Evolutionary conservation across 2,888 invertebrate genomes (phyloP), one percentile per base, ranked within the genome.

Genomic region (Panzeria rudis): DNA sequence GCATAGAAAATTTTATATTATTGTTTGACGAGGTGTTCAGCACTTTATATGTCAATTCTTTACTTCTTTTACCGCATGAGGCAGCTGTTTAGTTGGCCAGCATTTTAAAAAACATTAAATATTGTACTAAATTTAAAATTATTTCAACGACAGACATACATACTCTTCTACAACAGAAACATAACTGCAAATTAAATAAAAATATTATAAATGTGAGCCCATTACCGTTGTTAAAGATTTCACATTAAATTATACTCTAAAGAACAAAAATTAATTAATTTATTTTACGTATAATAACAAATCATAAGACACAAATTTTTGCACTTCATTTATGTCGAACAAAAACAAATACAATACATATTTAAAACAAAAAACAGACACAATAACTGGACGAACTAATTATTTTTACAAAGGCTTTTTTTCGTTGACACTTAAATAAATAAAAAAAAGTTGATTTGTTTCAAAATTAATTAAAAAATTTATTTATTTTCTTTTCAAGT

Each of bases 161-260:
- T 13, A 47, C 13, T 64, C 35, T 56, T 35, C 32, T 69, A 66
- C 73, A 73, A 78, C 59, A 47, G 17, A 44, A 13, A 73, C 32
- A 64, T 29, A 50, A 35, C 5, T 8, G 1, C 25, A 25, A 72
- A 44, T 54, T n/a, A 56, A 62, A 68, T 35, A 20, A 5, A n/a
- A 41, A 17, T 44, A 71, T 20, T 47, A 69, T 68, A 41, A 62
- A 82, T 85, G 85, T 79, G 75, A 82, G 78, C 85, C 82, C 85
- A 85, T 85, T 85, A 75, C 85, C 78, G 68, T 59, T 69, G 23
- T 41, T 41, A 47, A 29, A 11, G 44, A 25, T 44, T 20, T 47
- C 9, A 47, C 35, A 17, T 50, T 52, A 41, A 29, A 17, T 17
- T 54, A n/a, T n/a, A 75, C 20, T 29, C 50, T 15, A 68, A 38